Conservation (phyloP, 2,888 invertebrate genomes). For the Lobophora halterata region DNA sequence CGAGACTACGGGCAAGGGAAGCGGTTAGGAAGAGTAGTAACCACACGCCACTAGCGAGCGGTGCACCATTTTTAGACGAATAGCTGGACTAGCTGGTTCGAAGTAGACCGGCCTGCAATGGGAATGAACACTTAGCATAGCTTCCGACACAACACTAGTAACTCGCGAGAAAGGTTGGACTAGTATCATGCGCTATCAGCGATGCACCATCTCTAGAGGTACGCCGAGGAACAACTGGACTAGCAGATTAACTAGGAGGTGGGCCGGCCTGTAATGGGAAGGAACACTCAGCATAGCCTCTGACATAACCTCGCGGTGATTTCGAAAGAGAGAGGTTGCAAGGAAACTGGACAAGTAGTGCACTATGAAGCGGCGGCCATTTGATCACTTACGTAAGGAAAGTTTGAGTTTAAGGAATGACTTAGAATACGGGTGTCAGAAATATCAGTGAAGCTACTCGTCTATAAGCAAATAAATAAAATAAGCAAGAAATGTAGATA, state of each 20-base stretch:
- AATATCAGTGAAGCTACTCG: too few relatives aligned
- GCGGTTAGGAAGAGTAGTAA: conserved; percentile 90
- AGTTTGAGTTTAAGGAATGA: too few relatives aligned
- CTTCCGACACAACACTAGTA: not conserved
- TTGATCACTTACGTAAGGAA: too few relatives aligned
- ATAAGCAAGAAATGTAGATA: too few relatives aligned
- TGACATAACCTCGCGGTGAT: too few relatives aligned
- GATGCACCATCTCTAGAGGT: conserved; percentile 97
- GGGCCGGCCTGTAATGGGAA: conserved; percentile 84
- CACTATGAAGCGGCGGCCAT: too few relatives aligned
- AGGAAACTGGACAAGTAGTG: too few relatives aligned
- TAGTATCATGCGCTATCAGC: conserved; percentile 94
- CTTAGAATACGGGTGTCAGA: too few relatives aligned
- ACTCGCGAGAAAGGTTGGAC: too few relatives aligned
- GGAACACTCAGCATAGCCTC: not conserved
- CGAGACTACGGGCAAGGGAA: too few relatives aligned
- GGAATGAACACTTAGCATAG: not conserved
- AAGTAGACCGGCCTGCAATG: conserved; percentile 89
- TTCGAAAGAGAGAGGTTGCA: too few relatives aligned
- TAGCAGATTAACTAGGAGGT: conserved; percentile 93
- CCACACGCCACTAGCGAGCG: conserved; percentile 96
- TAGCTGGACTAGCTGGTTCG: conserved; percentile 93
- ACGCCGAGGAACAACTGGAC: conserved; percentile 96
- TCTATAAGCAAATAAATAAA: too few relatives aligned
- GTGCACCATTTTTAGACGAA: conserved; percentile 98